Base-by-base conservation (phyloP, 1,140 invertebrate species). In the Drosophila truncata region DNA sequence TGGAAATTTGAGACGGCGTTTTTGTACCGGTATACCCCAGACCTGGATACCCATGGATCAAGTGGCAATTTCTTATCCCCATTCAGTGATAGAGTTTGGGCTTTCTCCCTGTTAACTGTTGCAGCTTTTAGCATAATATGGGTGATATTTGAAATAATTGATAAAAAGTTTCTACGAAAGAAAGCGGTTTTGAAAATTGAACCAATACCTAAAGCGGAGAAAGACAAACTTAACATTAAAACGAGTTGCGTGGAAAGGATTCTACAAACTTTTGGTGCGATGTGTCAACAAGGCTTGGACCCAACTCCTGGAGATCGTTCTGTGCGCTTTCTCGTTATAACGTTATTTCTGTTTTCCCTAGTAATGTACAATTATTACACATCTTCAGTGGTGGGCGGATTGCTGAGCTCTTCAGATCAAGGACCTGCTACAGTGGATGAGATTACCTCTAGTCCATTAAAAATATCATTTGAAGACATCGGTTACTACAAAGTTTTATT, bases 361-460 rank as follows among this genome's bases (percentile, higher is more conserved):
- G 72, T 92, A 11, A 82, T 92, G 76, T 92, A 92, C 31, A 92
- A 92, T 33, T 92, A 88, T 75, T 92, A 92, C 29, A 92, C 91
- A 3, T 92, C 91, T 18, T 92, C 91, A 6, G 90, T 92, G 3
- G 91, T 92, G n/a, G 90, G 91, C 27, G 91, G 91, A 29, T 58
- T 92, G 54, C 50, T 92, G 2, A 91, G 86, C 55, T 91, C 77
- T 16, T 78, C 88, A 41, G 81, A 71, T 54, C 75, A 83, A 39
- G 91, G 91, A 4, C 91, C 91, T 8, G 46, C 73, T 16, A 73
- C 72, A 4, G 72, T 92, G 4, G 83, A 85, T 41, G 86, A 91
- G 46, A 85, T 92, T 18, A 77, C 78, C 16, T 27, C 57, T 5
- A 92, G 91, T 63, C 49, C 86, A 2, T 60, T 92, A 1, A 83